phyloP scores from a whole-genome alignment of 2,113 vertebrate species.

The Pagrus major region DNA sequence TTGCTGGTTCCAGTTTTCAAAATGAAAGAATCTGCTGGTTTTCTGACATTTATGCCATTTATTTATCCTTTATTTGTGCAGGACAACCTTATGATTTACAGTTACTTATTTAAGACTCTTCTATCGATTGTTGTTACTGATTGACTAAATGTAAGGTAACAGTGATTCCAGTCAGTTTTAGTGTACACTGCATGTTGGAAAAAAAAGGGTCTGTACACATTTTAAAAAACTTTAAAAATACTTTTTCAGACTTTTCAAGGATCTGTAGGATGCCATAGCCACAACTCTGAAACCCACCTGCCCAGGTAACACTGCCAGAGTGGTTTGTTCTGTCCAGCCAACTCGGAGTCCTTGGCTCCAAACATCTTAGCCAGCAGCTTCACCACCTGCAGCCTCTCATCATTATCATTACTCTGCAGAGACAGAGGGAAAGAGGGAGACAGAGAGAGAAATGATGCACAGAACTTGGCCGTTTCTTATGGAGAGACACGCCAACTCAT shows the following conservation, averaged over 20 bases:
- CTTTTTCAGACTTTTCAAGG: background rate
- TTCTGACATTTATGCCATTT: too few species aligned
- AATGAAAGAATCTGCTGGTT: too few species aligned
- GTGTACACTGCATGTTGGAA: too few species aligned
- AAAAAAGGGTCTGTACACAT: background rate
- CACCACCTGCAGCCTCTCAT: constrained; percentile 98
- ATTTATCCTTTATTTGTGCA: too few species aligned
- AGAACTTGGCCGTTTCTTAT: constrained; percentile 30
- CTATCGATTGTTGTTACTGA: too few species aligned
- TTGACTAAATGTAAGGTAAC: too few species aligned
- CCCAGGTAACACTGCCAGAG: constrained; percentile 99
- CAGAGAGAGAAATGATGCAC: constrained; percentile 36
- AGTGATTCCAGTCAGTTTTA: too few species aligned
- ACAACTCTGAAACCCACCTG: constrained; percentile 83
- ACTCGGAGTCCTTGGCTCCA: constrained; percentile 96
- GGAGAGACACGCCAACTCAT: constrained; percentile 23
- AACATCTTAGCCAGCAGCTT: constrained; percentile 99
- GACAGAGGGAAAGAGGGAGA: constrained; percentile 9
- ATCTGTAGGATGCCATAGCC: background rate
- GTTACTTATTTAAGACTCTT: too few species aligned
- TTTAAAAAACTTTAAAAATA: too few species aligned
- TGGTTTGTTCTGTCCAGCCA: constrained; percentile 98
- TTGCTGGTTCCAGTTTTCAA: too few species aligned
- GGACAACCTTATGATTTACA: too few species aligned
- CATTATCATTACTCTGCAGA: constrained; percentile 97